Evolutionary conservation across 2,113 vertebrate species (phyloP), one percentile per base, ranked within the genome.

Genomic region (Ailuropoda melanoleuca): DNA sequence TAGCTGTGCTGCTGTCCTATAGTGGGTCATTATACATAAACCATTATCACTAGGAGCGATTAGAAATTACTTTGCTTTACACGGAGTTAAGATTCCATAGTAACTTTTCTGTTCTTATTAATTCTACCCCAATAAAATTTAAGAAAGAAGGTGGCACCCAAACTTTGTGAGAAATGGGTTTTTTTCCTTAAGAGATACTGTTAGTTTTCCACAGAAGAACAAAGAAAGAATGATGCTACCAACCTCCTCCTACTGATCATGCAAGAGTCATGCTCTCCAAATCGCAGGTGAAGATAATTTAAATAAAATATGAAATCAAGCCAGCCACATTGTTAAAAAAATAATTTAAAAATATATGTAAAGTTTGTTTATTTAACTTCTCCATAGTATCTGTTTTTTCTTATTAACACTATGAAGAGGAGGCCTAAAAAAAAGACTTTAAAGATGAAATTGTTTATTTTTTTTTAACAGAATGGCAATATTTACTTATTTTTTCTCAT

Each of bases 281-380:
- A 90, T 75, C 86, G 39, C 86, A 95, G 46, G 68, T 31, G 78
- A 86, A 95, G 53, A 53, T 70, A 1, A 90, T 93, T 66, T 95
- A 72, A 90, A 75, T 87, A 46, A 95, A 95, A 93, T 34, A 43
- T 68, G 55, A 96, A 96, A 82, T 90, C 37, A 93, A 77, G 19
- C 8, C 39, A 90, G 72, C 34, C 17, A 48, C 50, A 70, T 60
- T 85, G n/a, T 62, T 88, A 55, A 96, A 80, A 39, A 88, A 64
- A 72, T n/a, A 60, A 39, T 68, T 93, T 90, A 21, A 13, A 91
- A 62, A 87, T 64, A 46, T 26, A 14, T 56, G 12, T 83, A 34
- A 86, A 74, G 37, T 70, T 93, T 82, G 29, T 70, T 88, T 92
- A 89, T 46, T 97, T 94, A 75, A 89, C 18, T 95, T 95, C 64